Conservation (phyloP, 2,113 vertebrate species). For the Calidris pygmaea region DNA sequence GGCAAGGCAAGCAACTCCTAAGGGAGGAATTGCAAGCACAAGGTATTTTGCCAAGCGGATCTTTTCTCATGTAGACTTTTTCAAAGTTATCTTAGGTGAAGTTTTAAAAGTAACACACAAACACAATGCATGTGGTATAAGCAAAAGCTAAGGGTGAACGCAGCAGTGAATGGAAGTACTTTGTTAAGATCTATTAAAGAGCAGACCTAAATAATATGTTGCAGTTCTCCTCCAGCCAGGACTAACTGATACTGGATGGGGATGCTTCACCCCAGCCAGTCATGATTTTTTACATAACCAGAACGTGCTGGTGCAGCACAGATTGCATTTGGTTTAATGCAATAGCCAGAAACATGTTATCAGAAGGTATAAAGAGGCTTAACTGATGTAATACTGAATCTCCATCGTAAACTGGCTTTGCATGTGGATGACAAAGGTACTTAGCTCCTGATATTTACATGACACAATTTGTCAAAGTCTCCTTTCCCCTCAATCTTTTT, state of each 20-base stretch:
- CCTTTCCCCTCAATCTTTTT: background rate
- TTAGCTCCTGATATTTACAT: background rate
- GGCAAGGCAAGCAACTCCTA: background rate
- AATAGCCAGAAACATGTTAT: background rate
- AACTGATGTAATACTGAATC: background rate
- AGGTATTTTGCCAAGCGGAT: background rate
- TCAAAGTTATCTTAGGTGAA: background rate
- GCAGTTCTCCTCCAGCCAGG: background rate
- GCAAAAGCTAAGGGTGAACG: background rate
- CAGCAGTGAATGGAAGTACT: background rate
- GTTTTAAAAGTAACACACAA: background rate
- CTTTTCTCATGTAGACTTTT: background rate
- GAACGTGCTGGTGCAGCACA: background rate
- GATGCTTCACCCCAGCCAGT: background rate
- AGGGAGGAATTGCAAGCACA: background rate
- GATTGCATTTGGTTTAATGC: background rate
- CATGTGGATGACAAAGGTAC: background rate
- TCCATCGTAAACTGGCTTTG: accelerated
- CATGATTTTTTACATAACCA: background rate
- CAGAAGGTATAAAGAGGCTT: background rate
- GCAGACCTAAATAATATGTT: background rate
- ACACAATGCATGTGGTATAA: background rate
- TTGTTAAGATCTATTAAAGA: background rate
- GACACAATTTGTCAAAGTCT: background rate
- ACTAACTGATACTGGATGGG: background rate